A percentile compares a stretch with the other conserved stretches of the same genome.
Evolutionary conservation across 2,888 invertebrate species (phyloP).

Genomic region (Homarus gammarus): DNA sequence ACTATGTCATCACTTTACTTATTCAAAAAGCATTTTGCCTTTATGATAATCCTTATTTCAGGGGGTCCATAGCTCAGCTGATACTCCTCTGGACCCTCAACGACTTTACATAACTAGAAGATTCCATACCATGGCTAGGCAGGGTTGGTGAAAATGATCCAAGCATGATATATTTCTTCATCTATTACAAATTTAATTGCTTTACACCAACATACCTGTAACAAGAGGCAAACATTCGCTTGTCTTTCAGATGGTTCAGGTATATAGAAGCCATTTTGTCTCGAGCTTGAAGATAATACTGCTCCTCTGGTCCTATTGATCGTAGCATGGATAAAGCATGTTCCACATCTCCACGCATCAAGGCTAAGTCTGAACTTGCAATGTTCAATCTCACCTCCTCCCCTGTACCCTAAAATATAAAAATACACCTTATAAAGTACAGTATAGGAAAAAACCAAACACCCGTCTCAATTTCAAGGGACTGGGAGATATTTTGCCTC

Average conservation of each 20-base stretch:
- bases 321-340: constrained; percentile 89
- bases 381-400: constrained; percentile 92
- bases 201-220: constrained; percentile 81
- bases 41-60: too few species aligned
- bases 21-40: too few species aligned
- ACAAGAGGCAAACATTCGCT: constrained; percentile 91
- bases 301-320: constrained; percentile 88
- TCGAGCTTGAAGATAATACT: constrained; percentile 88
- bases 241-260: constrained; percentile 91
- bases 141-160: too few species aligned
- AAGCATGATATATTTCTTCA: too few species aligned
- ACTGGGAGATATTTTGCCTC: too few species aligned
- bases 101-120: too few species aligned
- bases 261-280: constrained; percentile 92
- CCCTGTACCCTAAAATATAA: constrained; percentile 85
- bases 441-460: too few species aligned
- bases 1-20: too few species aligned
- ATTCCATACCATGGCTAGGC: too few species aligned
- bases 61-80: too few species aligned
- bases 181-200: background rate
- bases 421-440: constrained; percentile 79
- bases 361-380: constrained; percentile 90
- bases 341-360: constrained; percentile 89
- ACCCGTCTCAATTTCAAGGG: too few species aligned
- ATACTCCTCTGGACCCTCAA: too few species aligned